Base-by-base conservation (phyloP, 2,888 invertebrate genomes). In the Leptinotarsa peninsularis region DNA sequence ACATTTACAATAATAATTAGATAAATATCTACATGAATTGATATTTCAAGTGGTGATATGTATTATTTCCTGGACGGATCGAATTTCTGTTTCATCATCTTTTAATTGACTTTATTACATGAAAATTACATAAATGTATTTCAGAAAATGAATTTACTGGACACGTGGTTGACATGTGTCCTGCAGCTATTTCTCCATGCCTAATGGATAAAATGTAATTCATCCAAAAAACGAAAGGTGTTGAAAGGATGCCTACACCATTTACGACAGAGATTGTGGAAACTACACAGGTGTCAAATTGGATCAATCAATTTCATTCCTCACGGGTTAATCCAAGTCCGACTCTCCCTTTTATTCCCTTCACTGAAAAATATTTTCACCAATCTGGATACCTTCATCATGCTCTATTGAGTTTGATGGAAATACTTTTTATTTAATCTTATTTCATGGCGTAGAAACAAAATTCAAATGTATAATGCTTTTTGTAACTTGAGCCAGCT, bases 211-310 rank as follows among this genome's bases (percentile, higher is more conserved):
- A 58, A 58, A 58, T 23, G 58, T 58, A 58, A 23, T 58, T 23
- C 4, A 58, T 23, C 15, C 21, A 23, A 63, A 33, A 33, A 27
- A 43, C 3, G n/a, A 17, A 13, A 13, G 15, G 15, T 17, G 18
- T n/a, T 43, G n/a, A 63, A 63, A 43, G 63, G 33, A 33, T 33
- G n/a, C 43, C 63, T 43, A 14, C 10, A 33, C 33, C 18, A n/a
- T 43, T 43, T 7, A 13, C 43, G 7, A 63, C 15, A 33, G n/a
- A 43, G 17, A 33, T 63, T 63, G 43, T n/a, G 63, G 63, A 43
- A 63, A 63, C n/a, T 33, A n/a, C 7, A n/a, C 63, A 63, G 63
- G 63, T 63, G 63, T 33, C 43, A 43, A 63, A 63, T 63, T 63
- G 63, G 27, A 63, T 63, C 63, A 43, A 63, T 33, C 63, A n/a